phyloP scores from a whole-genome alignment of 2,113 vertebrate species.

The Misgurnus mizolepis region DNA sequence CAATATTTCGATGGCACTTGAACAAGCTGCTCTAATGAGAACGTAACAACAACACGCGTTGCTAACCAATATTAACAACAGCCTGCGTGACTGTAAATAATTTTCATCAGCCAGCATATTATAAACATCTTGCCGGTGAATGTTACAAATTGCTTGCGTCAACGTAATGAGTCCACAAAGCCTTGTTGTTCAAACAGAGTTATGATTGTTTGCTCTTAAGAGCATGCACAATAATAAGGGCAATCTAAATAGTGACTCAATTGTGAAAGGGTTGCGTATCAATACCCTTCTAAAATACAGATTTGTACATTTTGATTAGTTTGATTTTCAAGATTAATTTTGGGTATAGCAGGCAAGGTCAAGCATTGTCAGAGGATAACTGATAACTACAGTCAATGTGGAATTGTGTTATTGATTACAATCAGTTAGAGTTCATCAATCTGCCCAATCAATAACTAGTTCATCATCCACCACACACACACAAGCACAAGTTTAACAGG shows the following conservation, averaged over 20 bases:
- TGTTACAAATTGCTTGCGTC: not conserved
- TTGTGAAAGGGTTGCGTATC: too few species aligned
- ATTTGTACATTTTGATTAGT: too few species aligned
- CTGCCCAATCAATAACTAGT: not conserved
- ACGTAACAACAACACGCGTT: not conserved
- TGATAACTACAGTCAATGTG: not conserved
- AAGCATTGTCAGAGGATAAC: not conserved
- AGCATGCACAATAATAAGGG: conserved; percentile 20
- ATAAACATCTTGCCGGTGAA: conserved; percentile 12
- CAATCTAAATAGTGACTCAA: not conserved
- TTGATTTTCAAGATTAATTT: not conserved
- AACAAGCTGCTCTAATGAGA: conserved; percentile 26
- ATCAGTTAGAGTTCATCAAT: not conserved
- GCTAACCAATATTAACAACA: conserved; percentile 5
- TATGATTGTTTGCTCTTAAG: conserved; percentile 47
- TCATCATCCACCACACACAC: not conserved
- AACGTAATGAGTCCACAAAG: conserved; percentile 11
- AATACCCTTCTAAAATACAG: too few species aligned
- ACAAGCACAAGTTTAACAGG: not conserved
- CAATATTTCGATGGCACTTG: not conserved
- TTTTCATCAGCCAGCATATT: not conserved
- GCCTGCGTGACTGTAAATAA: not conserved
- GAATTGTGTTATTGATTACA: not conserved
- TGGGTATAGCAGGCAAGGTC: not conserved
- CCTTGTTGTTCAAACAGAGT: conserved; percentile 31